A percentile compares a stretch with the other conserved stretches of the same genome.
Evolutionary conservation across 2,888 invertebrate genomes (phyloP).

Genomic region (Polydrusus pterygomalis): DNA sequence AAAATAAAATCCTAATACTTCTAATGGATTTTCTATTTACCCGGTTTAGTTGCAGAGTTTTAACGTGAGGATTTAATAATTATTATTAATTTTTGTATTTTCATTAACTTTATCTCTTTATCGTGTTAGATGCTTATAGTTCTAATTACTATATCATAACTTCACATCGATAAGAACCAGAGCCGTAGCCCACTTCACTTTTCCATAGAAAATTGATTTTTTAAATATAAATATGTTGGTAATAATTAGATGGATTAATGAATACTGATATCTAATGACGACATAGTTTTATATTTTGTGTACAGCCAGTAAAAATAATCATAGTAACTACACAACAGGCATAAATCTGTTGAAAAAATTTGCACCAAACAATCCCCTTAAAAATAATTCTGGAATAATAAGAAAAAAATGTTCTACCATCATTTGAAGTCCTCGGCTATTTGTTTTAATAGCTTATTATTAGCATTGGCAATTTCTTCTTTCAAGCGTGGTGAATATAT

Average conservation of each 20-base stretch:
- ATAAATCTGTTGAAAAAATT: no score
- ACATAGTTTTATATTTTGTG: no score
- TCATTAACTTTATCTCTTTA: constrained; percentile 53
- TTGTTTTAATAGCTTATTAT: no score
- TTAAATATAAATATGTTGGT: not conserved
- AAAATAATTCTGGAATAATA: no score
- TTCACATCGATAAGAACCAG: constrained; percentile 50
- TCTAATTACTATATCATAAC: constrained; percentile 51
- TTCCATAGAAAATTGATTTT: constrained; percentile 30
- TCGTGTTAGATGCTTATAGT: constrained; percentile 49
- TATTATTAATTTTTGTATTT: constrained; percentile 51
- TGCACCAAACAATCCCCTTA: no score
- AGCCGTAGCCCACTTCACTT: constrained; percentile 48
- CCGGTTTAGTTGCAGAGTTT: constrained; percentile 19
- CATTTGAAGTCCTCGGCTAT: no score
- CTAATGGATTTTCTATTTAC: constrained; percentile 27
- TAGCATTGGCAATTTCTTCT: no score
- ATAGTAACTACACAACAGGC: no score
- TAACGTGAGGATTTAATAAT: constrained; percentile 42
- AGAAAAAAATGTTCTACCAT: no score
- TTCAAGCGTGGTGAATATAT: no score
- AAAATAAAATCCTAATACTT: not conserved
- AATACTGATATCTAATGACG: no score
- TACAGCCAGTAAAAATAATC: no score
- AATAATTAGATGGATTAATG: not conserved